phyloP scores from a whole-genome alignment of 2,888 invertebrate species.

The Clostera curtula region DNA sequence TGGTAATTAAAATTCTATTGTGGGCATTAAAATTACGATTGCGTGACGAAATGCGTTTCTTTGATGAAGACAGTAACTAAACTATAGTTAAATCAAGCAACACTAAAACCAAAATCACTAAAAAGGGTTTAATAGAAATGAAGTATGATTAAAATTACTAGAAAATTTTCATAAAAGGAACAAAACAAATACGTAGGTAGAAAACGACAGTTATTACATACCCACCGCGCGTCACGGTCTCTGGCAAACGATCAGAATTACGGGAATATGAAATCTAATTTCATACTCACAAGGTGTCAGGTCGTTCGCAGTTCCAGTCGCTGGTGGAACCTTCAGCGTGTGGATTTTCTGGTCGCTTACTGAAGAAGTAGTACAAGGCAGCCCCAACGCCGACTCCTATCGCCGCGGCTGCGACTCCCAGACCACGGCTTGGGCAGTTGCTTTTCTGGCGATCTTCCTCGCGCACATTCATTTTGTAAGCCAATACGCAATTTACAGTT shows the following conservation, averaged over 20 bases:
- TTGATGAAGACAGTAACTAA: too few relatives aligned
- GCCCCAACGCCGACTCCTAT: constrained; percentile 63
- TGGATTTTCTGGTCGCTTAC: constrained; percentile 44
- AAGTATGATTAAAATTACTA: too few relatives aligned
- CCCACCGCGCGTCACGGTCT: constrained; percentile 12
- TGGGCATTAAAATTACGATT: too few relatives aligned
- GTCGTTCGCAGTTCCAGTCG: constrained; percentile 38
- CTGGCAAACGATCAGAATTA: constrained; percentile 14
- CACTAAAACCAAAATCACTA: too few relatives aligned
- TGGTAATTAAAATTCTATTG: too few relatives aligned
- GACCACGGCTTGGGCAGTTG: constrained; percentile 47
- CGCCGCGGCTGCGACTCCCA: constrained; percentile 57
- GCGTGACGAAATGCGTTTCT: too few relatives aligned
- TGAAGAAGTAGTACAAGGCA: constrained; percentile 61
- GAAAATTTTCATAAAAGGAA: too few relatives aligned
- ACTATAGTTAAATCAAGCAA: too few relatives aligned
- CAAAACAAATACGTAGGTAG: too few relatives aligned
- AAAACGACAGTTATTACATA: not conserved
- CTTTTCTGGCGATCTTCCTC: constrained; percentile 50
- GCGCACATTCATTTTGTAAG: constrained; percentile 47
- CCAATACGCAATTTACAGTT: constrained; percentile 12
- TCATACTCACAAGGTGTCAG: constrained; percentile 38
- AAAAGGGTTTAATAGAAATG: constrained; percentile 4
- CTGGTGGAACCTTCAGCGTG: constrained; percentile 42
- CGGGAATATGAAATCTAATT: constrained; percentile 11